Percentiles rank a stretch among this genome's conserved stretches.
Conservation (phyloP, 1,140 invertebrate genomes). For the Aphaenogaster ashmeadi region DNA sequence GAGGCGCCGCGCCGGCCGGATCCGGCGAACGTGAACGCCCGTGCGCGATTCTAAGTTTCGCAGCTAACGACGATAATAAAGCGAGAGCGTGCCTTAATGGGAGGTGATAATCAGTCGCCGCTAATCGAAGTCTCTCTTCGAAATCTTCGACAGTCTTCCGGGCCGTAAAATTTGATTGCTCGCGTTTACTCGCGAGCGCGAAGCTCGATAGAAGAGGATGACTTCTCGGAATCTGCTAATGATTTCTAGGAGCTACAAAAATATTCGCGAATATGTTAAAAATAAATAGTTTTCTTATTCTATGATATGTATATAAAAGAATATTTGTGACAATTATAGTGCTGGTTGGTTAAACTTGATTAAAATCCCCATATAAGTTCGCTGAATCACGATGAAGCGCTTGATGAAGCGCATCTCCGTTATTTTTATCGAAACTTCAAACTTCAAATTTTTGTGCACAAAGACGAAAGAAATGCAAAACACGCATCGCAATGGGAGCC, state of each 20-base stretch:
- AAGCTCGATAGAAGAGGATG: background rate
- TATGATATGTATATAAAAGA: background rate
- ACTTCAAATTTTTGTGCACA: background rate
- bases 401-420: background rate
- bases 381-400: background rate
- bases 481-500: slow-evolving; percentile 1
- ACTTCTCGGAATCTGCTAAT: background rate
- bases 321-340: background rate
- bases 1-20: background rate
- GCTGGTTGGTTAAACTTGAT: background rate
- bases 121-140: slow-evolving; percentile 30
- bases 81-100: slow-evolving; percentile 28
- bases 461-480: slow-evolving; percentile 18
- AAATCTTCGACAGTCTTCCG: slow-evolving; percentile 12
- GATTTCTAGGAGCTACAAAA: background rate
- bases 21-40: background rate
- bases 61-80: slow-evolving; percentile 55
- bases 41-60: slow-evolving; percentile 6
- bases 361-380: background rate
- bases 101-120: slow-evolving; percentile 31
- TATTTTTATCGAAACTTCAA: slow-evolving; percentile 31
- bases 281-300: background rate
- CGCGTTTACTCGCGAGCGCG: background rate
- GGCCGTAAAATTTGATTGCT: slow-evolving; percentile 9
- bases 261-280: background rate